Evolutionary conservation across 2,888 invertebrate species (phyloP), one percentile per base, ranked within the genome.

Genomic region (Rhingia rostrata): DNA sequence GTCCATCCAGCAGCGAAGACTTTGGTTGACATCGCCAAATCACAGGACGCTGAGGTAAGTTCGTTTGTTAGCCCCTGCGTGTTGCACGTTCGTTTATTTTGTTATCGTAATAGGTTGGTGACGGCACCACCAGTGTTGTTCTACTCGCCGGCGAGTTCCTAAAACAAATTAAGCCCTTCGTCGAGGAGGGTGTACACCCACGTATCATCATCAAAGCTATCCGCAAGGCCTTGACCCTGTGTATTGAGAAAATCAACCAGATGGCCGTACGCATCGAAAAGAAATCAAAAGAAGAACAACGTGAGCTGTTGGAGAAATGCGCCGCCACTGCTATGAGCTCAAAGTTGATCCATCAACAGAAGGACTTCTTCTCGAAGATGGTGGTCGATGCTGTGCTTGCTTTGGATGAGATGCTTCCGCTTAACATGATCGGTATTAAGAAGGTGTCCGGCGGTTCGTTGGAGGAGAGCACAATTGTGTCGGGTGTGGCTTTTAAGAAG

Each of bases 381-480:
- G 99, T 99, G 5, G 99, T 99, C 0, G 98, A 99, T 89, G 99
- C 99, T 54, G 99, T 99, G 0, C 93, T 97, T 88, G 94, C 95
- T 12, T 92, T 99, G 79, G 99, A 99, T 90, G 95, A 96, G 41
- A 93, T 98, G 14, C 92, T 99, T 86, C 99, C 99, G 0, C 92
- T 99, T 49, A 98, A 99, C 89, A 99, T 99, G 99, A 99, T 99
- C 90, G 99, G 99, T 70, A 97, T 99, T 88, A 99, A 99, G 93
- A 99, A 99, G 92, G 96, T 99, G 3, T 93, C 94, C 0, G 96
- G 96, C 0, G 96, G 96, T 14, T 96, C 94, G 0, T 88, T 96
- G 1, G 96, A 96, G 89, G 99, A 99, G 87, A 99, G 99, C 0
- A 93, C 95, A 88, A 92, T 99, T 4, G 95, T 99, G 0, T 94